phyloP scores from a whole-genome alignment of 2,113 vertebrate species.

The Anhinga rufa region DNA sequence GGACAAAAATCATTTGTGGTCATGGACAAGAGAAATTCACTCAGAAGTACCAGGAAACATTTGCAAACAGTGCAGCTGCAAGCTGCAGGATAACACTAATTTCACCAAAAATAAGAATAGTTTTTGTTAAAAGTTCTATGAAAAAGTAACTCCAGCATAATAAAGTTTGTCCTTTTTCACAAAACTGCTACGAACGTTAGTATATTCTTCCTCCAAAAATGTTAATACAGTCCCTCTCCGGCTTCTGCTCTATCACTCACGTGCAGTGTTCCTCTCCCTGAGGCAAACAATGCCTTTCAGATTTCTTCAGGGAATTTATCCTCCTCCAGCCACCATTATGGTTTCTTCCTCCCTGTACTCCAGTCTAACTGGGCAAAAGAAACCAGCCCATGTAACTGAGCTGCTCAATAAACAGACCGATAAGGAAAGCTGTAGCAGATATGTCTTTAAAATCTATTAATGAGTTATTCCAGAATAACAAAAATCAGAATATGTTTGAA shows the following conservation, averaged over 20 bases:
- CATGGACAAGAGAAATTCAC: background rate
- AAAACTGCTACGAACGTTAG: background rate
- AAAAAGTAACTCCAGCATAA: background rate
- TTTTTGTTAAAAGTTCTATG: background rate
- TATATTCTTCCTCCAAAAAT: background rate
- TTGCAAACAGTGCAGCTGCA: background rate
- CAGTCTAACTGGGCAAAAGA: background rate
- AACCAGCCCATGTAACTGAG: background rate
- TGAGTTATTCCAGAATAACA: background rate
- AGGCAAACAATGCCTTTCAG: background rate
- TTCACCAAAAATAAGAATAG: background rate
- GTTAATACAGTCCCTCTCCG: background rate
- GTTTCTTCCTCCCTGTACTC: background rate
- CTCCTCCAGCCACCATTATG: background rate
- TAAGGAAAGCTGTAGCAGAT: background rate
- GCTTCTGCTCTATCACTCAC: background rate
- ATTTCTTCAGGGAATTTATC: background rate
- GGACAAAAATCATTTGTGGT: background rate
- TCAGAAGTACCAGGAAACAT: background rate
- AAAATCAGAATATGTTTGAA: background rate
- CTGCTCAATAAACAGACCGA: background rate
- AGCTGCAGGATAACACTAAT: background rate
- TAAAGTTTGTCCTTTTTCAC: background rate
- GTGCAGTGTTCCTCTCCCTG: background rate
- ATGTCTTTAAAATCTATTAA: background rate